Percentiles rank a stretch among this genome's conserved stretches.
Conservation (phyloP, 2,888 invertebrate genomes). For the Melanostoma scalare region DNA sequence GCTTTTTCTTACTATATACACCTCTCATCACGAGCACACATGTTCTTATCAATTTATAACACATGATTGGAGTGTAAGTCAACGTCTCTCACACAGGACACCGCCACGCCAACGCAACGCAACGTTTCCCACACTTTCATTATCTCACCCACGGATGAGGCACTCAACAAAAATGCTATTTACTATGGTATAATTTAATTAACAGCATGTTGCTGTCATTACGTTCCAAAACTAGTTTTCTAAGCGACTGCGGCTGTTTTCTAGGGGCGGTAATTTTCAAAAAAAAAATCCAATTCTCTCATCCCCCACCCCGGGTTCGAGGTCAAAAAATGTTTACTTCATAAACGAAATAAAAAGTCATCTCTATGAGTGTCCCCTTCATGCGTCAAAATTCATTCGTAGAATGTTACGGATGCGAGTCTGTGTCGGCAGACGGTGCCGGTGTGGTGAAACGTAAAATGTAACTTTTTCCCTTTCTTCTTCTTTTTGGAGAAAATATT, state of each 20-base stretch:
- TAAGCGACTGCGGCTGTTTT: background rate
- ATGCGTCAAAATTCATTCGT: slow-evolving; percentile 29
- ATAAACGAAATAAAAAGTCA: slow-evolving; percentile 37
- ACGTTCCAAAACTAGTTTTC: slow-evolving; percentile 34
- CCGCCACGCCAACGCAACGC: background rate
- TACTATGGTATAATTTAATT: slow-evolving; percentile 63
- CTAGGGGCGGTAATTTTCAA: slow-evolving; percentile 42
- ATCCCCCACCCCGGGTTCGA: slow-evolving; percentile 22
- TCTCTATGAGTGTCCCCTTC: background rate
- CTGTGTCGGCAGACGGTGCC: background rate
- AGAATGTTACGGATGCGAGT: background rate
- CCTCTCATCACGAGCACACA: too few species aligned
- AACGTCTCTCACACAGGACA: slow-evolving; percentile 4
- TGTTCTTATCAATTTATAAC: slow-evolving; percentile 25
- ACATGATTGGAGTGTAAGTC: background rate
- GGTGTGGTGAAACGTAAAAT: slow-evolving; percentile 22
- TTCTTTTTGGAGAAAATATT: background rate
- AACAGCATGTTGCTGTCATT: slow-evolving; percentile 54
- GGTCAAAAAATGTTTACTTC: slow-evolving; percentile 43
- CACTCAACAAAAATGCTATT: slow-evolving; percentile 43
- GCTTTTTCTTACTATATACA: too few species aligned
- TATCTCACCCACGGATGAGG: slow-evolving; percentile 16
- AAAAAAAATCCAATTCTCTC: slow-evolving; percentile 13
- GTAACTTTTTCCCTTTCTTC: slow-evolving; percentile 29
- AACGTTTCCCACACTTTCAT: slow-evolving; percentile 53